These are phyloP conservation scores for Atlantisia rogersi DNA, from an alignment of 2,113 vertebrate species.

Conservation along the genomic window DNA sequence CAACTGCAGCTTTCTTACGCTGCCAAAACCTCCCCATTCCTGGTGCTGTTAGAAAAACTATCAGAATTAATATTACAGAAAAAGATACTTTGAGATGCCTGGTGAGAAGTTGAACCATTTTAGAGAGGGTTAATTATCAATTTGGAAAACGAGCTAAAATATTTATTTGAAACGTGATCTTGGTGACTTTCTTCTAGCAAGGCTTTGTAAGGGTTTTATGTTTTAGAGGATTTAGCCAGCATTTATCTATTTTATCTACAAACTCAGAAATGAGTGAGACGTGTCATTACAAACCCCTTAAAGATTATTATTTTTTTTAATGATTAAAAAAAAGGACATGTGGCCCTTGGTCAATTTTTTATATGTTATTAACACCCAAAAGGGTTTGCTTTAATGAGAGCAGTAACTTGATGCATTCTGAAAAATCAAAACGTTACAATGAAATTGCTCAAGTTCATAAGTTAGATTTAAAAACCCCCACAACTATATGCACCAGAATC, in stretches of 20 bases:
- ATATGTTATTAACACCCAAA: conserved; percentile 2
- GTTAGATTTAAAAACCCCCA: background rate
- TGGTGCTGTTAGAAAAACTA: background rate
- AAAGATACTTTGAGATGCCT: conserved; percentile 19
- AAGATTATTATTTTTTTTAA: conserved; percentile 11
- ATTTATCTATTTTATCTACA: conserved; percentile 25
- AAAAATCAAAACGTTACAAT: conserved; percentile 26
- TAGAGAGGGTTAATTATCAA: conserved; percentile 32
- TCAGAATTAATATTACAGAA: background rate
- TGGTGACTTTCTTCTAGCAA: conserved; percentile 1
- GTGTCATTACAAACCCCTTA: background rate
- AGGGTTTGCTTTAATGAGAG: conserved; percentile 14
- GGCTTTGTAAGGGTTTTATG: background rate
- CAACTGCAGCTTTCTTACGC: conserved; percentile 45
- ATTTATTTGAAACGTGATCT: conserved; percentile 48
- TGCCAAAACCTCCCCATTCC: conserved; percentile 23
- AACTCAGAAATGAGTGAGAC: conserved; percentile 26
- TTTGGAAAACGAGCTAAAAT: conserved; percentile 31
- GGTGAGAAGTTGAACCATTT: conserved; percentile 19
- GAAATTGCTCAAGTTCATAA: background rate
- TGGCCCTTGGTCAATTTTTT: conserved; percentile 14
- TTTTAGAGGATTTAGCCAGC: conserved; percentile 40
- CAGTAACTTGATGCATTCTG: conserved; percentile 26
- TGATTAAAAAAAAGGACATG: conserved; percentile 8
- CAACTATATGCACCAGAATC: background rate